Evolutionary conservation across 2,797 vertebrate species (phyloP), one percentile per base, ranked within the genome.

Genomic region (Salmo trutta): DNA sequence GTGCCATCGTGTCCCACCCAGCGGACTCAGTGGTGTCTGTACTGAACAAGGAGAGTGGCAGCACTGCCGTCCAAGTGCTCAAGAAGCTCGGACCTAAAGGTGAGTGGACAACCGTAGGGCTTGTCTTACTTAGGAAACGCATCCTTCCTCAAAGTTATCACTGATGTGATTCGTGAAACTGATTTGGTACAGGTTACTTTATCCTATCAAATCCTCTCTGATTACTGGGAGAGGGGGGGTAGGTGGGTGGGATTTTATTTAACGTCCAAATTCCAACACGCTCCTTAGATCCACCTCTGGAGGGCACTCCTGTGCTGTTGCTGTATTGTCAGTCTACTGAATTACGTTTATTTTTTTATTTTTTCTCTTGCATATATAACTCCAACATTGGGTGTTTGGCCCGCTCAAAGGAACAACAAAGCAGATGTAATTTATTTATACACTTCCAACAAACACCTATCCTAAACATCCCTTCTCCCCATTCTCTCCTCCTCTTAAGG

Each of bases 1-100:
- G 98, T 92, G 98, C 98, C 78, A 97, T 99, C 67, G 98, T 99
- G 83, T 99, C 98, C 77, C 98, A 99, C 86, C 98, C 98, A 82
- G 97, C 98, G 85, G 98, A 99, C 90, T 99, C 98, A 0, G 98
- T 99, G 89, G 98, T 99, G 76, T 99, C 98, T 36, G 98, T 99
- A 81, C 92, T 99, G 93, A 99, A 99, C 92, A 99, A 99, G 91
- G 97, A 99, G 91, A 95, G 93, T 72, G 98, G 98, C 88, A 99
- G 98, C 93, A 97, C 95, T 24, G 98, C 98, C 17, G 19, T 76
- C 12, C 85, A 93, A 88, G 97, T 99, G 79, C 96, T 99, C 41
- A 91, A 95, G 93, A 97, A 67, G 84, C 97, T 99, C 31, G 98
- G 98, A 81, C 95, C 97, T 73, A 96, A 59, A 96, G 98, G 98